Percentiles rank a stretch among this genome's conserved stretches.
Evolutionary conservation across 2,113 vertebrate species (phyloP).

Genomic region (Sakesphorus luctuosus): DNA sequence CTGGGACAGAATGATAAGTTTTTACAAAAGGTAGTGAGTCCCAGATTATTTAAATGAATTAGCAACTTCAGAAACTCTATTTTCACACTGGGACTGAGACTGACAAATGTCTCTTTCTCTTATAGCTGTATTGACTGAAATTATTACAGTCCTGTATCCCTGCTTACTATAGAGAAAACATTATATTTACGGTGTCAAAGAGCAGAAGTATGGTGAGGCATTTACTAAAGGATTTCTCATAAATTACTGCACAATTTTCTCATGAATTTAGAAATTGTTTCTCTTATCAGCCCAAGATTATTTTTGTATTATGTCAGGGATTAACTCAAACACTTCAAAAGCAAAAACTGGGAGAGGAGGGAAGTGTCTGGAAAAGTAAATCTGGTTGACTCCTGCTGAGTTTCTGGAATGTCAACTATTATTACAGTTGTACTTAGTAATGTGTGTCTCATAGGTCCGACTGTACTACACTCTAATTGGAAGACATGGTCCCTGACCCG

Average conservation of each 20-base stretch:
- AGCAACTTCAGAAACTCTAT: not conserved
- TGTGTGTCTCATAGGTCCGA: not conserved
- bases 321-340: slow-evolving; percentile 10
- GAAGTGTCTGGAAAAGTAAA: slow-evolving; percentile 22
- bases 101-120: not conserved
- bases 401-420: slow-evolving; percentile 6
- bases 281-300: not conserved
- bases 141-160: not conserved
- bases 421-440: not conserved
- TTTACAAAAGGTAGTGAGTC: not conserved
- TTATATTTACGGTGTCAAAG: not conserved
- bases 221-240: not conserved
- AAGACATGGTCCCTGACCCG: not conserved
- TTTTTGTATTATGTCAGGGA: not conserved
- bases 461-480: not conserved
- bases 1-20: not conserved
- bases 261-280: not conserved
- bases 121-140: not conserved
- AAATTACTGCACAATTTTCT: not conserved
- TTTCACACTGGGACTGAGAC: not conserved
- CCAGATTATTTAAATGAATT: not conserved
- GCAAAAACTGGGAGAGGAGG: not conserved
- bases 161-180: not conserved
- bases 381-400: not conserved
- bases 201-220: not conserved